Base-by-base conservation (phyloP, 1,140 invertebrate genomes). In the Drosophila subobscura region DNA sequence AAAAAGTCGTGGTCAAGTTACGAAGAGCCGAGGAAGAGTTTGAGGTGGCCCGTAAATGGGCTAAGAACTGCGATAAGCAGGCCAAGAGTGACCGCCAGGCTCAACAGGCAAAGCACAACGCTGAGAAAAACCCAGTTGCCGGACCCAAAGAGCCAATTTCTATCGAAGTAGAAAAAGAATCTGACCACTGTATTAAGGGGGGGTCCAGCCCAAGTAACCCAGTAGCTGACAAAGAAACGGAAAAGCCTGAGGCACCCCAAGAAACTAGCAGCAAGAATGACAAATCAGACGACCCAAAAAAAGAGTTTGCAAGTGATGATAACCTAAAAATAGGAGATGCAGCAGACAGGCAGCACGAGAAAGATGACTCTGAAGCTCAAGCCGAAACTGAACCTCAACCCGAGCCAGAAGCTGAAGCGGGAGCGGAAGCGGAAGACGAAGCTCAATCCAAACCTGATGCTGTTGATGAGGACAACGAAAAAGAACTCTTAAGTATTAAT, bases 21-120 rank as follows among this genome's bases (percentile, higher is more conserved):
- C 71, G 46, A 22, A 78, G 76, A 4, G 90, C 76, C 0, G 90
- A 90, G 49, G 73, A 88, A 1, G 72, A 85, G 10, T 84, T 60
- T 52, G 76, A 83, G n/a, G 70, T 77, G n/a, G 85, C 83, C 0
- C 74, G 78, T 0, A 47, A 64, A 33, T 86, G 79, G 78, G 22
- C 59, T 0, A 56, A 72, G 7, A 33, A 58, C 5, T 10, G 56
- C 25, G n/a, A n/a, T n/a, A 14, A 20, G 8, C 50, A 20, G 8
- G 0, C 10, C 10, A 55, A 25, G 14, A 5, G 1, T 5, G 5
- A 16, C 2, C 16, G 40, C 6, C 1, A 41, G 0, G 7, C 37
- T 33, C 4, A 4, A 4, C 1, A 10, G 8, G 50, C 12, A 12
- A 45, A 33, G 2, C 5, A 14, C 1, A 8, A 41, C 16, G 5